Percentiles rank a stretch among this genome's conserved stretches.
Evolutionary conservation across 2,797 vertebrate genomes (phyloP).

Genomic region (Catamblyrhynchus diadema): DNA sequence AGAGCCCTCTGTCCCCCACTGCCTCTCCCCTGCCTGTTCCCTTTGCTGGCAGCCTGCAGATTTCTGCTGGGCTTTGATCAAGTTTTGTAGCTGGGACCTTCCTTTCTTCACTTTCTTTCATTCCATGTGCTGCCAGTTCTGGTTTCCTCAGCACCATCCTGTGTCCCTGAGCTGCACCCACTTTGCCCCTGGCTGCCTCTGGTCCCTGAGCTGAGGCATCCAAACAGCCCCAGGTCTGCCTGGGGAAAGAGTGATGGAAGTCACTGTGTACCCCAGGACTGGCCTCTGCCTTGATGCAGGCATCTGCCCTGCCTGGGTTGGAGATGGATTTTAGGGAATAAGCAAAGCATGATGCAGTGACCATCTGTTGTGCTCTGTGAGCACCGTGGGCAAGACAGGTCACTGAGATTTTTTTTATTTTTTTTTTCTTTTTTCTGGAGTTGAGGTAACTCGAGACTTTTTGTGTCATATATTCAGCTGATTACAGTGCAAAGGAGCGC

Average conservation of each 20-base stretch:
- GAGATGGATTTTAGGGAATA: not conserved
- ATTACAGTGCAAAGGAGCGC: not conserved
- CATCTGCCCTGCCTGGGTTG: not conserved
- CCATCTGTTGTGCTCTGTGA: not conserved
- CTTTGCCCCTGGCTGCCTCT: not conserved
- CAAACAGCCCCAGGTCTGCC: not conserved
- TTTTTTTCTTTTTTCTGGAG: not conserved
- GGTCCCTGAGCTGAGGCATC: not conserved
- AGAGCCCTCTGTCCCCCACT: not conserved
- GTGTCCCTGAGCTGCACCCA: not conserved
- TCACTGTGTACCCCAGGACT: not conserved
- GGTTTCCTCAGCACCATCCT: not conserved
- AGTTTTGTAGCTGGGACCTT: not conserved
- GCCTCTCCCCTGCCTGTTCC: not conserved
- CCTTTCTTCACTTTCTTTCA: not conserved
- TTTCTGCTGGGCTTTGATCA: constrained; percentile 16
- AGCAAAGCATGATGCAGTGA: not conserved
- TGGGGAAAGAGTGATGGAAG: not conserved
- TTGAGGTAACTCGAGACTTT: not conserved
- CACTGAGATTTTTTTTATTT: fast-evolving
- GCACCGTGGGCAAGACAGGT: not conserved
- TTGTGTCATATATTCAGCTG: not conserved
- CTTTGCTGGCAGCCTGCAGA: not conserved
- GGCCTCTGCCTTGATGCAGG: not conserved
- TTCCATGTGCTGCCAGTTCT: not conserved